phyloP scores from a whole-genome alignment of 2,113 vertebrate genomes.

The Gila orcuttii region DNA sequence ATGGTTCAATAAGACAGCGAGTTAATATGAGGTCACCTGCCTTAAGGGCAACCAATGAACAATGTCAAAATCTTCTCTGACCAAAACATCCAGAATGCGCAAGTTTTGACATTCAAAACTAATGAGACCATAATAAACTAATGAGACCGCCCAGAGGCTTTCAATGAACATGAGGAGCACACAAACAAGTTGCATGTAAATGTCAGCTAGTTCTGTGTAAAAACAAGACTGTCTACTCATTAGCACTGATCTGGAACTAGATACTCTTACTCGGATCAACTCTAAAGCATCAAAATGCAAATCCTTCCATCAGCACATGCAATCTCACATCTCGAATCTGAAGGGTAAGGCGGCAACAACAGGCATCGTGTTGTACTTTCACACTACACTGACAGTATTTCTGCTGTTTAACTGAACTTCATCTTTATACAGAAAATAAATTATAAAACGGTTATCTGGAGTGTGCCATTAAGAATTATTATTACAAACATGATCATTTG shows the following conservation, averaged over 20 bases:
- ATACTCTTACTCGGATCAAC: slow-evolving; percentile 1
- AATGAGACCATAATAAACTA: slow-evolving; percentile 55
- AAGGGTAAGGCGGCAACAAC: background rate
- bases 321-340: background rate
- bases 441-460: background rate
- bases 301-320: background rate
- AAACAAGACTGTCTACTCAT: slow-evolving; percentile 34
- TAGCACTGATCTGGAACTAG: slow-evolving; percentile 37
- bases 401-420: background rate
- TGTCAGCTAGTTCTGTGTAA: slow-evolving; percentile 51
- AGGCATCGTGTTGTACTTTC: background rate
- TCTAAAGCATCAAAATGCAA: background rate
- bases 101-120: slow-evolving; percentile 57
- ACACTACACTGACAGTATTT: background rate
- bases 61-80: slow-evolving; percentile 28
- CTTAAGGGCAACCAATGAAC: background rate
- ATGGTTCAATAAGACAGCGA: background rate
- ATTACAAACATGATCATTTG: slow-evolving; percentile 19
- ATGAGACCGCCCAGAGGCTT: slow-evolving; percentile 47
- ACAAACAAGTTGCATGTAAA: slow-evolving; percentile 50
- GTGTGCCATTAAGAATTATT: background rate
- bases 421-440: background rate
- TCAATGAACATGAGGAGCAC: slow-evolving; percentile 44
- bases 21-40: slow-evolving; percentile 9
- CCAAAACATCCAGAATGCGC: slow-evolving; percentile 33